Percentiles rank a stretch among this genome's conserved stretches.
These are phyloP conservation scores for Periophthalmus modestus DNA, from an alignment of 2,113 vertebrate genomes.

Conservation along the genomic window DNA sequence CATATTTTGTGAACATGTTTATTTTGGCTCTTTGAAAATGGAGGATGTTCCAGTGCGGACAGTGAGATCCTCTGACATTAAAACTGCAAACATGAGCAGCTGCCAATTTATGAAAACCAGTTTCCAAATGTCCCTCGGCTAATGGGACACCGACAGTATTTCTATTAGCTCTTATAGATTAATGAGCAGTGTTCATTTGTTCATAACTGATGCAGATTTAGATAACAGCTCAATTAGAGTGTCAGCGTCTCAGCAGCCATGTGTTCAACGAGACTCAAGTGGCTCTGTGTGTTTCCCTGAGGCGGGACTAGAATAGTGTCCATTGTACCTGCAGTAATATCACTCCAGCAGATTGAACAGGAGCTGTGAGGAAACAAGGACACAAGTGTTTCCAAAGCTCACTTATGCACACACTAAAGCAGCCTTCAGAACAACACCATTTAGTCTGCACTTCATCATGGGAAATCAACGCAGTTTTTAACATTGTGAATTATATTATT, in stretches of 20 bases:
- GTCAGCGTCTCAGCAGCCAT: neutral
- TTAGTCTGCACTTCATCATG: neutral
- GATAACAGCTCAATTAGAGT: conserved; percentile 42
- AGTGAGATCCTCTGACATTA: conserved; percentile 38
- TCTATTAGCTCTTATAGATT: conserved; percentile 38
- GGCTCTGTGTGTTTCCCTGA: conserved; percentile 14
- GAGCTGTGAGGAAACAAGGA: neutral
- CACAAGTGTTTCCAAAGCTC: neutral
- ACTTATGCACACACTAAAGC: neutral
- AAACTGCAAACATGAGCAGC: conserved; percentile 45
- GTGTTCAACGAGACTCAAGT: conserved; percentile 19
- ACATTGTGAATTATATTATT: too few relatives aligned
- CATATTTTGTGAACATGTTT: too few relatives aligned
- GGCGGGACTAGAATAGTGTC: conserved; percentile 1
- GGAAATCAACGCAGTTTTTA: neutral
- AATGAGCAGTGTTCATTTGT: conserved; percentile 42
- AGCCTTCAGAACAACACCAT: neutral
- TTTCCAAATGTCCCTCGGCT: conserved; percentile 14
- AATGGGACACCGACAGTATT: conserved; percentile 16
- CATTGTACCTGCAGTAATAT: conserved; percentile 6
- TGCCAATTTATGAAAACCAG: conserved; percentile 24
- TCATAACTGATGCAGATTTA: conserved; percentile 48
- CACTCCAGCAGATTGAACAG: neutral
- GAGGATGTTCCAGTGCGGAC: conserved; percentile 29
- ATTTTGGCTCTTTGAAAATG: conserved; percentile 42